Conservation (phyloP, 1,140 invertebrate genomes). For the Bradysia coprophila region DNA sequence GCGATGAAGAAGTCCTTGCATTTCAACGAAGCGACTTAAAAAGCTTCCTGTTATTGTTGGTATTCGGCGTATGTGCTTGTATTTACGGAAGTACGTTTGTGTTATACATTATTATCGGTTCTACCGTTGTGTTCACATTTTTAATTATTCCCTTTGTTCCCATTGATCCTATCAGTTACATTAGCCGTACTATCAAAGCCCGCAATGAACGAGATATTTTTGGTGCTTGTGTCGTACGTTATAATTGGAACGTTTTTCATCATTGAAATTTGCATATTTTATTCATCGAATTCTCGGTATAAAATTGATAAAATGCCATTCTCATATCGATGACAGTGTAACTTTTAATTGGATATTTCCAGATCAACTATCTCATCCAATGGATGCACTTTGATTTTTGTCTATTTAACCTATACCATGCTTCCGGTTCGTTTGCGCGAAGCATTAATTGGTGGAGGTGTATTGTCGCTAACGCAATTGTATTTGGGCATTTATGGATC, state of each 20-base stretch:
- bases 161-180: constrained; percentile 30
- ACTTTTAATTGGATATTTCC: too few species aligned
- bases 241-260: constrained; percentile 52
- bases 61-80: not conserved
- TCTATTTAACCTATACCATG: constrained; percentile 75
- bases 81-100: constrained; percentile 1
- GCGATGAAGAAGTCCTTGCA: too few species aligned
- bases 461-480: constrained; percentile 48
- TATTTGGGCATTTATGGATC: constrained; percentile 18
- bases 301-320: too few species aligned
- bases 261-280: constrained; percentile 29
- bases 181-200: constrained; percentile 56
- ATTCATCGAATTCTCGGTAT: too few species aligned
- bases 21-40: too few species aligned
- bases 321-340: too few species aligned
- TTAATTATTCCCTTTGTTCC: constrained; percentile 14
- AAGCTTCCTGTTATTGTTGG: not conserved
- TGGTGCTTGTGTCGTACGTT: constrained; percentile 64
- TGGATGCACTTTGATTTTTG: constrained; percentile 38
- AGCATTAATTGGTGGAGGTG: constrained; percentile 48
- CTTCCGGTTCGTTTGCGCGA: constrained; percentile 67
- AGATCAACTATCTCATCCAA: constrained; percentile 6
- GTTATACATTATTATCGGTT: too few species aligned
- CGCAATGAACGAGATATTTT: constrained; percentile 72
- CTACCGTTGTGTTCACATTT: constrained; percentile 1